Evolutionary conservation across 2,113 vertebrate species (phyloP).

Genomic region (Hiodon tergisus): DNA sequence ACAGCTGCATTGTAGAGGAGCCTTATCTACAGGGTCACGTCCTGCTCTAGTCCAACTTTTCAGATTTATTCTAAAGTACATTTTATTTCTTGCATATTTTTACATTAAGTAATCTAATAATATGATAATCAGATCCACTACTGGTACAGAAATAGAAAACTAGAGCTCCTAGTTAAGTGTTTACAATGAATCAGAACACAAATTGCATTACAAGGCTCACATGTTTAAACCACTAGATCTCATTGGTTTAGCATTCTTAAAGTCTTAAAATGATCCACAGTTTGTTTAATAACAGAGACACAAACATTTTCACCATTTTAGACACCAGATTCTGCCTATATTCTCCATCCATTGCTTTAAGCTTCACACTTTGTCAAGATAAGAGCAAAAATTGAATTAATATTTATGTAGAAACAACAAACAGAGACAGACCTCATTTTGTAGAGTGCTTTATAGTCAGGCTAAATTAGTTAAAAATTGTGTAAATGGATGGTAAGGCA

Average conservation of each 20-base stretch:
- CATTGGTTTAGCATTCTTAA: not conserved
- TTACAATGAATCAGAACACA: conserved; percentile 4
- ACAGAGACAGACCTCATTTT: too few relatives aligned
- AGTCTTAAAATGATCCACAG: not conserved
- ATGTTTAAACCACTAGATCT: not conserved
- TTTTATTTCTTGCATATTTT: not conserved
- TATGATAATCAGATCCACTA: not conserved
- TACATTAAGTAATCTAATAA: not conserved
- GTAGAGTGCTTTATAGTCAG: too few relatives aligned
- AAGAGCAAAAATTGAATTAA: not conserved
- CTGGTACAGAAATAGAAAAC: conserved; percentile 1
- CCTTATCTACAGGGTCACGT: not conserved
- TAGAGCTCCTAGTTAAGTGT: not conserved
- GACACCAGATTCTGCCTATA: not conserved
- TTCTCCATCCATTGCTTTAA: not conserved
- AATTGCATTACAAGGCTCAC: not conserved
- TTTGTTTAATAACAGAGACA: not conserved
- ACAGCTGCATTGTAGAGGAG: not conserved
- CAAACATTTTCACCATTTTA: not conserved
- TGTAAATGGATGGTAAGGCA: too few relatives aligned
- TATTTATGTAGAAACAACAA: not conserved
- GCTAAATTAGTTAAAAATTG: too few relatives aligned
- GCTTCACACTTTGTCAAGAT: not conserved
- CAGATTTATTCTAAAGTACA: conserved; percentile 1
- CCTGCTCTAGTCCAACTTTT: not conserved